Evolutionary conservation across 2,888 invertebrate species (phyloP).

Genomic region (Hyles lineata): DNA sequence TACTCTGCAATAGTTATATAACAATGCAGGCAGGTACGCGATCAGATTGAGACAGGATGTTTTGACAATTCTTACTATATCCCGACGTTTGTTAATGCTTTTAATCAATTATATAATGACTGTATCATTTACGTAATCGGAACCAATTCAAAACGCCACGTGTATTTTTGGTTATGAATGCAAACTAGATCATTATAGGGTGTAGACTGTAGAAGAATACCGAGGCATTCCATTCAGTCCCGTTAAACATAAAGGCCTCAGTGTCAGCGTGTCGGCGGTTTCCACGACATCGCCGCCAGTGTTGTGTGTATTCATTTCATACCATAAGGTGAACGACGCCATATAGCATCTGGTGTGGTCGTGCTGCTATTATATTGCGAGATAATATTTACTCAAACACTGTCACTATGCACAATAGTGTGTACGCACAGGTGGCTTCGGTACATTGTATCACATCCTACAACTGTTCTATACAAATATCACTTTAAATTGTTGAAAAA

Average conservation of each 20-base stretch:
- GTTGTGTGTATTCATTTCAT: conserved; percentile 40
- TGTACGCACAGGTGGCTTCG: conserved; percentile 16
- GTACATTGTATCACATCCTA: neutral
- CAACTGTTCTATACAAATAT: neutral
- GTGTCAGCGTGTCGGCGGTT: conserved; percentile 30
- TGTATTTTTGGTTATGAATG: neutral
- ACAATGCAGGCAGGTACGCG: conserved; percentile 78
- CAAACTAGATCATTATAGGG: neutral
- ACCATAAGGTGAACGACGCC: conserved; percentile 46
- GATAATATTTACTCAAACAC: conserved; percentile 18
- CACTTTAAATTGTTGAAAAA: neutral
- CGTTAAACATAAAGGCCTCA: conserved; percentile 29
- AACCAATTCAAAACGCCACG: neutral
- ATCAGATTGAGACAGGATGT: conserved; percentile 50
- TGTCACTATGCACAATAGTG: neutral
- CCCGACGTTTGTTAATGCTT: conserved; percentile 16
- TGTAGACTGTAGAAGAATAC: neutral
- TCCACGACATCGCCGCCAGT: conserved; percentile 38
- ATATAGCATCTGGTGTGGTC: conserved; percentile 44
- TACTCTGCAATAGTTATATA: conserved; percentile 76
- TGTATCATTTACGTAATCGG: neutral
- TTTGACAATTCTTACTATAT: conserved; percentile 47
- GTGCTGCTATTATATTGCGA: conserved; percentile 35
- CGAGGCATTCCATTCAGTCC: conserved; percentile 23
- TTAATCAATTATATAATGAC: neutral